Evolutionary conservation across 2,113 vertebrate species (phyloP).

Genomic region (Gyps fulvus): DNA sequence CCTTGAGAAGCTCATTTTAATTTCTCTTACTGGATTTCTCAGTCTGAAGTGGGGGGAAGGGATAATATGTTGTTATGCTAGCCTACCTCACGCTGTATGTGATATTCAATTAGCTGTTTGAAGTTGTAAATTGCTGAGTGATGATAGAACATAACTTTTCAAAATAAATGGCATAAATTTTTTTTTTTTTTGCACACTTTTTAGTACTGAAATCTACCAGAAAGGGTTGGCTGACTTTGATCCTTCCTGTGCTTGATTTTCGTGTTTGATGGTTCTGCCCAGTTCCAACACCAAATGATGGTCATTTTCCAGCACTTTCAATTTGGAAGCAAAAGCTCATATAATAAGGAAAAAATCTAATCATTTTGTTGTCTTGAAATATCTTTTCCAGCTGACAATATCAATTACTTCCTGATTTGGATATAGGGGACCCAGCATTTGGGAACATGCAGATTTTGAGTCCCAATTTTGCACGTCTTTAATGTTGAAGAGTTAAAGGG

Average conservation of each 20-base stretch:
- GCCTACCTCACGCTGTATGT: not conserved
- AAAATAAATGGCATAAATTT: not conserved
- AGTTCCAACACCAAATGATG: not conserved
- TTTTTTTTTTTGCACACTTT: not conserved
- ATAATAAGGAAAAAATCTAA: not conserved
- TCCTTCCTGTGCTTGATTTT: not conserved
- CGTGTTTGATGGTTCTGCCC: not conserved
- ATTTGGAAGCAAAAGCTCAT: not conserved
- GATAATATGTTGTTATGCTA: not conserved
- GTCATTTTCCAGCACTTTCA: not conserved
- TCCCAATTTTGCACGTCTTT: not conserved
- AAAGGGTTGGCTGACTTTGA: conserved; percentile 2
- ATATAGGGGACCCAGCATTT: not conserved
- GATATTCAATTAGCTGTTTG: not conserved
- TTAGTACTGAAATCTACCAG: not conserved
- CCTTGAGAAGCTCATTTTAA: not conserved
- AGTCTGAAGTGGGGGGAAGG: not conserved
- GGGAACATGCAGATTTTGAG: not conserved
- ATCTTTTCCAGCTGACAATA: not conserved
- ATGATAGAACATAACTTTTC: not conserved
- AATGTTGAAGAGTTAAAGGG: not conserved
- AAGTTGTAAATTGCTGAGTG: not conserved
- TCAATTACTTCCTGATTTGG: not conserved
- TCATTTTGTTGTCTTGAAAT: not conserved
- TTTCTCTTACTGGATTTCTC: not conserved